Percentiles rank a stretch among this genome's conserved stretches.
Conservation (phyloP, 2,888 invertebrate species). For the Caenorhabditis afra region DNA sequence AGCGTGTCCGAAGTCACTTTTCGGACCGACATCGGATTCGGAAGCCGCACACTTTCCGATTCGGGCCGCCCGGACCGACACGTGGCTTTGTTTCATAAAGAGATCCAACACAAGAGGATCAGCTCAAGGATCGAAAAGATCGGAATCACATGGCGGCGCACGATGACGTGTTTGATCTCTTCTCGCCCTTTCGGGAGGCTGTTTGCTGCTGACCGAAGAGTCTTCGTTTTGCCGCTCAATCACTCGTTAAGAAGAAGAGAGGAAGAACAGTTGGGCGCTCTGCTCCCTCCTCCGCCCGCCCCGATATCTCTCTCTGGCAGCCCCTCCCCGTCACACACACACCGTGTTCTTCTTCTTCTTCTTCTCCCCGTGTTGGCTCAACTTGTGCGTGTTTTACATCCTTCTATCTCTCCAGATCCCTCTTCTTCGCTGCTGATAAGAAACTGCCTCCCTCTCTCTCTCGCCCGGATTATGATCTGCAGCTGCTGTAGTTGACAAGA, state of each 20-base stretch:
- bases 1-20: slow-evolving; percentile 21
- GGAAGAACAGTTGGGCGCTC: slow-evolving; percentile 45
- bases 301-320: slow-evolving; percentile 28
- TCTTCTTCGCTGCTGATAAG: slow-evolving; percentile 8
- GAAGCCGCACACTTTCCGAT: not conserved
- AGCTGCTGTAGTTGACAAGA: not conserved
- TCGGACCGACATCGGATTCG: no score
- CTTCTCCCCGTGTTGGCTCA: slow-evolving; percentile 53
- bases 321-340: slow-evolving; percentile 14
- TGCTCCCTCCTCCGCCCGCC: slow-evolving; percentile 17
- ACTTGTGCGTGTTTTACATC: slow-evolving; percentile 62
- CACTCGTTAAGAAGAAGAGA: no score
- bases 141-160: not conserved
- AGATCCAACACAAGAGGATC: no score
- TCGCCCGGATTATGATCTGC: slow-evolving; percentile 54
- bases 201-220: slow-evolving; percentile 11
- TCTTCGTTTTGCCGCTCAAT: slow-evolving; percentile 13
- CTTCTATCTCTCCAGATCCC: slow-evolving; percentile 32
- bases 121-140: not conserved
- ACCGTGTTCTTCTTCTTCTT: slow-evolving; percentile 29
- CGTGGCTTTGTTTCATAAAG: slow-evolving; percentile 19
- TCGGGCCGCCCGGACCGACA: not conserved
- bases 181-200: slow-evolving; percentile 25
- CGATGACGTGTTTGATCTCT: slow-evolving; percentile 53
- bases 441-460: slow-evolving; percentile 27